Evolutionary conservation across 2,888 invertebrate genomes (phyloP).

Genomic region (Papilio gigon): DNA sequence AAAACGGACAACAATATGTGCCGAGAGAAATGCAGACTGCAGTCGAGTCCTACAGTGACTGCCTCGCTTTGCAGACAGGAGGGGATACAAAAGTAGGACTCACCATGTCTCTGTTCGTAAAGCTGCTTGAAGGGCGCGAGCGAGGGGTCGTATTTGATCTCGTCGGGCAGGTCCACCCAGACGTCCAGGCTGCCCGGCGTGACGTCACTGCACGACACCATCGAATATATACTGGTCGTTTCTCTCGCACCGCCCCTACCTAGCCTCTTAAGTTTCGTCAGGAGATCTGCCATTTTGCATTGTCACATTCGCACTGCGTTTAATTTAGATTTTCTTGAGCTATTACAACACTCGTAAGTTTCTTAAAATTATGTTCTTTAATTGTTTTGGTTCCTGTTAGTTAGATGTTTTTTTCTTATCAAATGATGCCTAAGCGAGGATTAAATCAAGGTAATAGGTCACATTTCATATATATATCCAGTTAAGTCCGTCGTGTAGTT

Average conservation of each 20-base stretch:
- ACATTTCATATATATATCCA: not conserved
- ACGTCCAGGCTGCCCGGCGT: constrained; percentile 84
- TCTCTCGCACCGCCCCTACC: constrained; percentile 46
- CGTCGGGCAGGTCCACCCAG: constrained; percentile 85
- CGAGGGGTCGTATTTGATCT: constrained; percentile 85
- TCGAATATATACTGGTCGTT: constrained; percentile 67
- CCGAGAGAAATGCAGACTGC: too few species aligned
- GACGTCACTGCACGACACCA: constrained; percentile 81
- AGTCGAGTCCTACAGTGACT: too few species aligned
- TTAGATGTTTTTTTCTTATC: not conserved
- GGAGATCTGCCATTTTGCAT: constrained; percentile 56
- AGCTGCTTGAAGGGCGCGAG: constrained; percentile 83
- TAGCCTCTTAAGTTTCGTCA: constrained; percentile 49
- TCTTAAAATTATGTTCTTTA: not conserved
- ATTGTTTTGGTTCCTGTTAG: not conserved
- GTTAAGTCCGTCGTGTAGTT: not conserved
- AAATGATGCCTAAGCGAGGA: not conserved
- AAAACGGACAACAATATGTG: too few species aligned
- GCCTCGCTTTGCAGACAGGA: too few species aligned
- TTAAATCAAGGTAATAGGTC: not conserved
- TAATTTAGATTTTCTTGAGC: not conserved
- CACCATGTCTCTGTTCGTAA: constrained; percentile 79
- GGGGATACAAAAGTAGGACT: too few species aligned
- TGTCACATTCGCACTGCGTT: constrained; percentile 20
- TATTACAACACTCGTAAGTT: not conserved